Evolutionary conservation across 2,797 vertebrate genomes (phyloP), one percentile per base, ranked within the genome.

Genomic region (Prunella strophiata): DNA sequence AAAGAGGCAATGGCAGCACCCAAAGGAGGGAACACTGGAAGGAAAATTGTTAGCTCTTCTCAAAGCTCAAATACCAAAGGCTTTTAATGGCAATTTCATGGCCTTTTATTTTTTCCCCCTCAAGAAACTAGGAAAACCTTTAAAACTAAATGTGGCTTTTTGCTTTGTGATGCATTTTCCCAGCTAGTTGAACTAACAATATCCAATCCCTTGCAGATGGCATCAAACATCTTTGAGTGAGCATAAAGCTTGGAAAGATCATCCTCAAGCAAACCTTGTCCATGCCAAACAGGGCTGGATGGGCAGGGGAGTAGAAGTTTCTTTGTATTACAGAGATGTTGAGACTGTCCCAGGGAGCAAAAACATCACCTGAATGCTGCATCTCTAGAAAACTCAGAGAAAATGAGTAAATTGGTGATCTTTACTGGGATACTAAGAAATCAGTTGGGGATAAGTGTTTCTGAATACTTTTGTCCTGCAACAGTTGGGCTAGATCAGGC

Each of bases 281-380:
- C 21, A 10, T 47, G 43, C 27, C 51, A n/a, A 48, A 62, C 0
- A 1, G 32, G 12, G 30, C 52, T 10, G 4, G 6, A 45, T 50
- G 38, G 47, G 32, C 58, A 81, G n/a, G 14, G 25, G 22, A 45
- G 7, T 16, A 47, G 4, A 21, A 54, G 11, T 34, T 65, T 29
- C 32, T 51, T 7, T 5, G 3, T 50, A 3, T 54, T 36, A 36
- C 0, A 0, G 52, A 85, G 30, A n/a, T 50, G 16, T 3, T 61
- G 48, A 71, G 62, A 51, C 29, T 54, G 48, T 22, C 30, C 8
- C 3, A 86, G 11, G 25, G 40, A 89, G 27, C 5, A 80, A 83
- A 85, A 77, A 8, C 2, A 0, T 68, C 42, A 67, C 30, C 40
- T 7, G 13, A 72, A n/a, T 11, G 36, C 47, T 66, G 9, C 57